These are phyloP conservation scores for Falcaria lacertinaria DNA, from an alignment of 2,888 invertebrate genomes.

Conservation along the genomic window DNA sequence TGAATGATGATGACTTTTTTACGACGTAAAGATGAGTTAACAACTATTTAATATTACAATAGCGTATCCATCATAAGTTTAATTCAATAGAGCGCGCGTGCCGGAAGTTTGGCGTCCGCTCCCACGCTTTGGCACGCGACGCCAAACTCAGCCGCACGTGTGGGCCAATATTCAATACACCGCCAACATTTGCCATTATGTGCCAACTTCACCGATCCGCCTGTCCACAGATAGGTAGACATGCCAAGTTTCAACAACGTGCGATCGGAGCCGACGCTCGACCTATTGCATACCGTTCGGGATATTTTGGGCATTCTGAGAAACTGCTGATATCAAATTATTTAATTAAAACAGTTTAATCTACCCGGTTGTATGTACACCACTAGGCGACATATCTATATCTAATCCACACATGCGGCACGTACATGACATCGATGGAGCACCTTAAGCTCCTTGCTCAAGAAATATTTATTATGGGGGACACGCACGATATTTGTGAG, in stretches of 20 bases:
- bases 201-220: slow-evolving; percentile 4
- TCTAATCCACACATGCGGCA: too few relatives aligned
- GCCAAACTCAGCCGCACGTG: slow-evolving; percentile 21
- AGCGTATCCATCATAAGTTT: neutral
- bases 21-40: neutral
- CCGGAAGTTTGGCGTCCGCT: slow-evolving; percentile 61
- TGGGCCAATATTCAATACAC: slow-evolving; percentile 22
- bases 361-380: too few relatives aligned
- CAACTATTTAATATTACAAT: neutral
- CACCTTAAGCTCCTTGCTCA: too few relatives aligned
- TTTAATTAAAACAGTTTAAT: neutral
- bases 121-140: slow-evolving; percentile 70
- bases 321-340: slow-evolving; percentile 7
- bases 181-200: slow-evolving; percentile 4
- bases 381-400: too few relatives aligned
- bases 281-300: slow-evolving; percentile 20
- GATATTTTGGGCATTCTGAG: slow-evolving; percentile 32
- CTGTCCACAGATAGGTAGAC: neutral
- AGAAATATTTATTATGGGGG: too few relatives aligned
- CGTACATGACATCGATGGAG: too few relatives aligned
- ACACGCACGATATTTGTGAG: too few relatives aligned
- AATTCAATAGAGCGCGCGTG: slow-evolving; percentile 33
- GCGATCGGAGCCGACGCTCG: slow-evolving; percentile 11
- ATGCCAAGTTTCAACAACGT: slow-evolving; percentile 7
- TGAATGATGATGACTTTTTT: neutral